phyloP scores from a whole-genome alignment of 2,888 invertebrate species.

The Chloroclystis v-ata region DNA sequence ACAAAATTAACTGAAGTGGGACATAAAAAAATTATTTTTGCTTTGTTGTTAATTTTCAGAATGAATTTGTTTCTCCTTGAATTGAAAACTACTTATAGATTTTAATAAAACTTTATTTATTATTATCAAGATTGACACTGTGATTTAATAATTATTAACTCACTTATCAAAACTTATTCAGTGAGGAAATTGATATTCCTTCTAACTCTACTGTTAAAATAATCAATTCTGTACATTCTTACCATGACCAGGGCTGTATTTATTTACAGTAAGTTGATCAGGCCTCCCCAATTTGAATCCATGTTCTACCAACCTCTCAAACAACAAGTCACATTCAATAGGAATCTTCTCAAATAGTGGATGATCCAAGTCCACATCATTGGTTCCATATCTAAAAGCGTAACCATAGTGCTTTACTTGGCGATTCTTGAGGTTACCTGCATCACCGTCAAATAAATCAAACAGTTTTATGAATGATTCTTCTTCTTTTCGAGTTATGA shows the following conservation, averaged over 20 bases:
- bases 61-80: too few species aligned
- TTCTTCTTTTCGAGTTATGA: conserved; percentile 85
- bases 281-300: conserved; percentile 71
- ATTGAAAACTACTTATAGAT: too few species aligned
- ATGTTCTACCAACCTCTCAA: conserved; percentile 73
- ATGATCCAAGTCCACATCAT: conserved; percentile 86
- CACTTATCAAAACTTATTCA: too few species aligned
- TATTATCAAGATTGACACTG: too few species aligned
- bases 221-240: conserved; percentile 15
- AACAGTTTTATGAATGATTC: conserved; percentile 76
- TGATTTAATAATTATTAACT: too few species aligned
- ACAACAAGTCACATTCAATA: conserved; percentile 80
- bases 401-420: conserved; percentile 94
- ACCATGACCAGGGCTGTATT: conserved; percentile 91
- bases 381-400: conserved; percentile 92
- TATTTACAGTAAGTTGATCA: conserved; percentile 91
- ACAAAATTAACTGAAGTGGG: too few species aligned
- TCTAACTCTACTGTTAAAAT: too few species aligned
- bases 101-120: too few species aligned
- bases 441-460: conserved; percentile 63
- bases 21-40: too few species aligned
- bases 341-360: conserved; percentile 86
- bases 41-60: too few species aligned
- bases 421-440: conserved; percentile 83
- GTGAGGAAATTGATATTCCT: too few species aligned